phyloP scores from a whole-genome alignment of 2,113 vertebrate genomes.

The Leuciscus idus region DNA sequence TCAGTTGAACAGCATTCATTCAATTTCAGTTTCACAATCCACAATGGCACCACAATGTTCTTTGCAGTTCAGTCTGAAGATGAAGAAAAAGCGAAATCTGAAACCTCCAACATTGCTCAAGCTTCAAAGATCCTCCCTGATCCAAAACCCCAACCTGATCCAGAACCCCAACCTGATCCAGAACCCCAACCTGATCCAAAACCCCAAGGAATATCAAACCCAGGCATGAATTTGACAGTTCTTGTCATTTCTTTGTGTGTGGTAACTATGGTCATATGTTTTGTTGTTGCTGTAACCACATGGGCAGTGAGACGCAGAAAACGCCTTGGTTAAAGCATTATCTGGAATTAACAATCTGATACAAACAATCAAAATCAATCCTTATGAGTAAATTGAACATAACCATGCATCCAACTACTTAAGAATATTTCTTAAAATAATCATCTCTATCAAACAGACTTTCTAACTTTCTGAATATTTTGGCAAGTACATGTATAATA shows the following conservation, averaged over 20 bases:
- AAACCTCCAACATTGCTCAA: conserved; percentile 71
- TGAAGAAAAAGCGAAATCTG: conserved; percentile 53
- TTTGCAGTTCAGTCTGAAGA: conserved; percentile 67
- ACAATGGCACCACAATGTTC: conserved; percentile 63
- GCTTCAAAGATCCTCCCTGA: conserved; percentile 48
- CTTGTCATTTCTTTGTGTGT: conserved; percentile 17
- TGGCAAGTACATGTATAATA: no score
- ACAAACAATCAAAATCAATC: not conserved
- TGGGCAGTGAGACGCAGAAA: not conserved
- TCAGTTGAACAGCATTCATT: conserved; percentile 68
- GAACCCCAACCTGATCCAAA: not conserved
- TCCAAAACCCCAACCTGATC: not conserved
- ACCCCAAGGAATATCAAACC: not conserved
- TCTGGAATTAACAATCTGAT: not conserved
- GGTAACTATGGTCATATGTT: not conserved
- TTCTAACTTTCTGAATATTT: no score
- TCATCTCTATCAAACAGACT: no score
- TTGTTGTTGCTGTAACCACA: conserved; percentile 20
- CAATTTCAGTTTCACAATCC: conserved; percentile 45
- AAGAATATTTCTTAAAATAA: not conserved
- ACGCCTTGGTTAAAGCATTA: not conserved
- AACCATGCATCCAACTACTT: not conserved
- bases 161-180: no score
- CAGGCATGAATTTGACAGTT: not conserved
- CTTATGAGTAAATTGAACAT: not conserved